Evolutionary conservation across 1,140 invertebrate species (phyloP).

Genomic region (Drosophila fuyamai): DNA sequence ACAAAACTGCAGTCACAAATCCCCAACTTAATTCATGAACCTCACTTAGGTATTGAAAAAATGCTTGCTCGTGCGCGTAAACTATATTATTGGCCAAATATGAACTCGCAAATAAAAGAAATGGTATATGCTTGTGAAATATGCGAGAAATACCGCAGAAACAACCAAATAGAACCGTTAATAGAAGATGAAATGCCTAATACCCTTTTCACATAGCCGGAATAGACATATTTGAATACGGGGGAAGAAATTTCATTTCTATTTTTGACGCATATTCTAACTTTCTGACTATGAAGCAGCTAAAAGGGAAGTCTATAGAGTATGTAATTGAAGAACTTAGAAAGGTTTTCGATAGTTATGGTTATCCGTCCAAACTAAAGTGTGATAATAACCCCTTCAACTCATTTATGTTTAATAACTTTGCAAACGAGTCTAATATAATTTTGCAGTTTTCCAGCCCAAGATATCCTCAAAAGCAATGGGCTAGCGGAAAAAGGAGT

Average conservation of each 20-base stretch:
- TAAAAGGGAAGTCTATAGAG: no score
- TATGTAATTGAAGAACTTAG: no score
- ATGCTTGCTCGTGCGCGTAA: neutral
- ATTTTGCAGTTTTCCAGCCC: neutral
- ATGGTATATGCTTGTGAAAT: neutral
- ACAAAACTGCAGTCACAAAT: neutral
- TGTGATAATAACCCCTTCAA: conserved; percentile 11
- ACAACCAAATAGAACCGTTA: conserved; percentile 3
- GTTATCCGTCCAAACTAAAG: neutral
- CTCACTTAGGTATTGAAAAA: conserved; percentile 3
- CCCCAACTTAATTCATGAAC: neutral
- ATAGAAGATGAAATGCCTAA: neutral
- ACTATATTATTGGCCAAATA: conserved; percentile 4
- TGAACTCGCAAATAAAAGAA: neutral
- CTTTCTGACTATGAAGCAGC: no score
- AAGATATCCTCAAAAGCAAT: conserved; percentile 11
- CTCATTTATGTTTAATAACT: neutral
- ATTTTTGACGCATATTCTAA: no score
- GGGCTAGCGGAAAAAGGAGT: conserved; percentile 5
- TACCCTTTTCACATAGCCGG: neutral
- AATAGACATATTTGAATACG: no score
- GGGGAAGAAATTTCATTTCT: no score
- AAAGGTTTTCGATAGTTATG: no score
- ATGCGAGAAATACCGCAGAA: conserved; percentile 1
- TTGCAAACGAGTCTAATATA: conserved; percentile 1